A percentile compares a stretch with the other conserved stretches of the same genome.
These are phyloP conservation scores for Drosophila pseudotakahashii DNA, from an alignment of 2,888 invertebrate species.

Conservation along the genomic window DNA sequence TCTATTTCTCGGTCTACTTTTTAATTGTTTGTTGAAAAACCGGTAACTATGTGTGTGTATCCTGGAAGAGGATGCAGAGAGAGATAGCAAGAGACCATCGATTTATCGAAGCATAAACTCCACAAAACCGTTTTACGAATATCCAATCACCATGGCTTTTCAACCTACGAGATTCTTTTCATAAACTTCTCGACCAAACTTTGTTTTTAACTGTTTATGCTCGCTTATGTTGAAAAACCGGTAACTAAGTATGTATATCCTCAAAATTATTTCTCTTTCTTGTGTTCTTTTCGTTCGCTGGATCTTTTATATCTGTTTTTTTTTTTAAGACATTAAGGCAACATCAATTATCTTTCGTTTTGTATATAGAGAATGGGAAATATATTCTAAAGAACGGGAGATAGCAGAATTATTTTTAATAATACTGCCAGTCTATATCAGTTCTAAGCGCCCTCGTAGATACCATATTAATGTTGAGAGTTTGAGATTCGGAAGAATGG, in stretches of 20 bases:
- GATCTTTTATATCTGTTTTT: conserved; percentile 5
- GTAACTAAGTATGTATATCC: conserved; percentile 23
- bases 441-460: neutral
- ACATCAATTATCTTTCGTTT: conserved; percentile 13
- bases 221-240: conserved; percentile 10
- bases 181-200: neutral
- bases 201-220: conserved; percentile 14
- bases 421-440: neutral
- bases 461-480: neutral
- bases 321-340: conserved; percentile 1
- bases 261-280: conserved; percentile 4
- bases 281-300: conserved; percentile 8
- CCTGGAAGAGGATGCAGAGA: neutral
- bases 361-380: neutral
- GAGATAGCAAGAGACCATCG: neutral
- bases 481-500: too few relatives aligned
- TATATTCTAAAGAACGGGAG: neutral
- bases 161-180: neutral
- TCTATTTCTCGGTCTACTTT: neutral
- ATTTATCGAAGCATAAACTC: conserved; percentile 1
- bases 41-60: neutral
- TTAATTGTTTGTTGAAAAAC: neutral
- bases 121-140: neutral
- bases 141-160: neutral
- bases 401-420: neutral